A percentile compares a stretch with the other conserved stretches of the same genome.
Conservation (phyloP, 37 sponge, comb jelly and placozoan genomes). For the Dysidea cf. avara region DNA sequence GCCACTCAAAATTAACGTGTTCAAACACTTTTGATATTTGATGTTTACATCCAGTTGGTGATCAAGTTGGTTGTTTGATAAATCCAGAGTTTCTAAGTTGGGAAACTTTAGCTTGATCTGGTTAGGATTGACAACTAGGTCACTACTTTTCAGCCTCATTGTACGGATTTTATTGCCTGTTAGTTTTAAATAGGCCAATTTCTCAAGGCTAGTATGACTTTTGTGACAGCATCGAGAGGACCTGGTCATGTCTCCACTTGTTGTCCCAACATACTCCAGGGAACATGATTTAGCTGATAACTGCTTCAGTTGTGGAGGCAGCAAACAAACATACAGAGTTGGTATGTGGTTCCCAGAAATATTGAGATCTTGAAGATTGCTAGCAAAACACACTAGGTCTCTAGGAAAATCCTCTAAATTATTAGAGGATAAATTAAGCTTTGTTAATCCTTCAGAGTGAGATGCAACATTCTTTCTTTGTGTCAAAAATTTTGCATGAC, state of each 20-base stretch:
- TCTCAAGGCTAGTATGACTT: too few species aligned
- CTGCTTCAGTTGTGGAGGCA: conserved; percentile 49
- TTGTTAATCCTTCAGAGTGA: too few species aligned
- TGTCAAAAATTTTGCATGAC: too few species aligned
- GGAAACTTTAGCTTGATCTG: too few species aligned
- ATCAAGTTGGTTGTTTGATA: conserved; percentile 52
- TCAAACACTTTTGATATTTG: conserved; percentile 46
- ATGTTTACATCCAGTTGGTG: conserved; percentile 62
- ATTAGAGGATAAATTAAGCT: conserved; percentile 58
- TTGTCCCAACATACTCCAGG: conserved; percentile 55
- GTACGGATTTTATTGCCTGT: too few species aligned
- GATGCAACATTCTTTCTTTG: too few species aligned
- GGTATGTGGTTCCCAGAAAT: conserved; percentile 42
- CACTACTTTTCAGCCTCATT: too few species aligned
- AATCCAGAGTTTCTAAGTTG: conserved; percentile 43
- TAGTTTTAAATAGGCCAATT: too few species aligned
- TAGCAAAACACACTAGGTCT: conserved; percentile 63
- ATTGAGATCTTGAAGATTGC: conserved; percentile 64
- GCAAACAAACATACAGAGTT: conserved; percentile 32
- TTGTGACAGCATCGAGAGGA: too few species aligned
- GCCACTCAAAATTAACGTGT: conserved; percentile 42
- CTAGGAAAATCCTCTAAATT: conserved; percentile 41
- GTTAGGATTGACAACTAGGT: too few species aligned
- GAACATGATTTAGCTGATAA: conserved; percentile 25
- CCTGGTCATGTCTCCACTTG: conserved; percentile 33